Conservation (phyloP, 2,888 invertebrate species). For the Sisyra terminalis region DNA sequence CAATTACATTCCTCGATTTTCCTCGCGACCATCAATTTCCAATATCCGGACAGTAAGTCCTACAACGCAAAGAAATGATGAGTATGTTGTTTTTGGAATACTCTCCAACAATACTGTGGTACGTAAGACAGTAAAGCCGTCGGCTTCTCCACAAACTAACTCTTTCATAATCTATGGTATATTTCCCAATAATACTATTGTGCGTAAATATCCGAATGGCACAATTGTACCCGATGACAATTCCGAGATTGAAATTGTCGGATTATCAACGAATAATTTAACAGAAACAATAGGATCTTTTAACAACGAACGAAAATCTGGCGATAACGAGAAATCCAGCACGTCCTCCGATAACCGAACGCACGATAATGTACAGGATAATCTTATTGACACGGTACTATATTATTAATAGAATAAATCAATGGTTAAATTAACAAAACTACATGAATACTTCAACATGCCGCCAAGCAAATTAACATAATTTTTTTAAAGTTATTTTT, state of each 20-base stretch:
- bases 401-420: no score
- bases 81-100: conserved; percentile 59
- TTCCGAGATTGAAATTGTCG: conserved; percentile 25
- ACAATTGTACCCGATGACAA: conserved; percentile 51
- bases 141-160: conserved; percentile 48
- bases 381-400: conserved; percentile 16
- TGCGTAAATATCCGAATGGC: conserved; percentile 66
- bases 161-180: conserved; percentile 61
- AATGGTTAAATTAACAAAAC: no score
- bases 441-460: no score
- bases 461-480: no score
- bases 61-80: conserved; percentile 33
- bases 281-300: conserved; percentile 3
- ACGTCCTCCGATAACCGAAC: no score
- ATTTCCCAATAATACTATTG: conserved; percentile 61
- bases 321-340: no score
- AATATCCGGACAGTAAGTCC: conserved; percentile 12
- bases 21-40: conserved; percentile 14
- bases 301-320: no score
- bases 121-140: conserved; percentile 50
- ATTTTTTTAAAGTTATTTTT: no score
- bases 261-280: conserved; percentile 3
- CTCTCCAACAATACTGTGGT: conserved; percentile 65
- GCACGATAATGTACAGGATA: conserved; percentile 11
- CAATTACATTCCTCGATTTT: conserved; percentile 12